Evolutionary conservation across 2,888 invertebrate species (phyloP).

Genomic region (Melieria crassipennis): DNA sequence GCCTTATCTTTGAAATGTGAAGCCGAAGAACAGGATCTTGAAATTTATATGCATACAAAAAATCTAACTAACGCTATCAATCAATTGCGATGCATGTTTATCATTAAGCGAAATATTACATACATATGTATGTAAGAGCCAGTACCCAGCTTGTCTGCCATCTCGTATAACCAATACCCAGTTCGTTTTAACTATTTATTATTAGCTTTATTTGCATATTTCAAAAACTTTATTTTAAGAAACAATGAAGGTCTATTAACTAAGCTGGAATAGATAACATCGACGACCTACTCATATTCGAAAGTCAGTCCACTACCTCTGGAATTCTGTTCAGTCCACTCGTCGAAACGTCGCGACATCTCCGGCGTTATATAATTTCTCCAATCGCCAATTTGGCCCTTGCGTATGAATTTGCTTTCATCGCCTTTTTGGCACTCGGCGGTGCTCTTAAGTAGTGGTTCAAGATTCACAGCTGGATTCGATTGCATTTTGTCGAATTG

Average conservation of each 20-base stretch:
- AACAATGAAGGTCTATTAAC: no score
- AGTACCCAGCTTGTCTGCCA: no score
- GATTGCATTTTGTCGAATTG: slow-evolving; percentile 84
- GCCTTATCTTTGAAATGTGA: no score
- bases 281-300: slow-evolving; percentile 64
- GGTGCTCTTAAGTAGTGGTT: slow-evolving; percentile 70
- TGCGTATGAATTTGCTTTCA: slow-evolving; percentile 75
- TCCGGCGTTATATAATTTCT: slow-evolving; percentile 80
- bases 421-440: slow-evolving; percentile 39
- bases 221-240: neutral
- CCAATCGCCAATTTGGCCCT: slow-evolving; percentile 82
- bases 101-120: no score
- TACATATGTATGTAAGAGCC: no score
- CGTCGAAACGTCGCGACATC: slow-evolving; percentile 76
- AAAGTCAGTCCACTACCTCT: slow-evolving; percentile 73
- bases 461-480: slow-evolving; percentile 82
- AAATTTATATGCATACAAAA: no score
- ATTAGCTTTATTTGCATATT: neutral
- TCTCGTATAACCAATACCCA: no score
- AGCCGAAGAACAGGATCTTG: no score
- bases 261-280: no score
- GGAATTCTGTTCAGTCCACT: slow-evolving; percentile 74
- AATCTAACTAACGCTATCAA: no score
- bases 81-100: no score
- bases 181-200: no score